Base-by-base conservation (phyloP, 2,113 vertebrate genomes). In the Poicephalus meyeri region DNA sequence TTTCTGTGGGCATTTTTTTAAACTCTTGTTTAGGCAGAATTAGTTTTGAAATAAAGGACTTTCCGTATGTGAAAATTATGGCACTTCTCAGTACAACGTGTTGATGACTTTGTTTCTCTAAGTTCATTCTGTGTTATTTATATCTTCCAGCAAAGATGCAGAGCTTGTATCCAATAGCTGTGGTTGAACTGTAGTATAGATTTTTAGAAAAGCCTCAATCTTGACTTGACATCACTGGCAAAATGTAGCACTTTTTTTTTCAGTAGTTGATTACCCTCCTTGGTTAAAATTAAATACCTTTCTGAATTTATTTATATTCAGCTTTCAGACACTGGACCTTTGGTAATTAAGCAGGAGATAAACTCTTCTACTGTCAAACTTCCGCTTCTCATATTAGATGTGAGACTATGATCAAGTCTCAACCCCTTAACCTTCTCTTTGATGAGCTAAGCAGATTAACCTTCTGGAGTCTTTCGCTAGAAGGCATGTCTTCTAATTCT, bases 401-500 rank as follows among this genome's bases (percentile, higher is more conserved):
- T 88, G 83, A 92, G 89, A 84, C 91, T 95, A 41, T 92, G 86
- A 96, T 91, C 92, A 93, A 86, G 61, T 84, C 52, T 31, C 80
- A 91, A 87, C 64, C 73, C 64, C 50, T 95, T 93, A 93, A 93
- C 94, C 93, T 97, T 91, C 80, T 78, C 80, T 94, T 91, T 95
- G 91, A 95, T 84, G 73, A 96, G 89, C 56, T 92, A 93, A 97
- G 93, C 92, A 93, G 95, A 96, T 95, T 95, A 95, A 95, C 91
- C 93, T 95, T 91, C 91, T 91, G 65, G 55, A 95, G 94, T 86
- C 73, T 95, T 92, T 93, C 95, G 78, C 91, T 89, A 79, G 77
- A 86, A 94, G 93, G 46, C 72, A 84, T 66, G 17, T 66, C 80
- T 92, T 95, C 86, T 95, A 95, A 93, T 91, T 83, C 93, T 86